Evolutionary conservation across 2,797 vertebrate genomes (phyloP).

Genomic region (Heteromormyrus szaboi): DNA sequence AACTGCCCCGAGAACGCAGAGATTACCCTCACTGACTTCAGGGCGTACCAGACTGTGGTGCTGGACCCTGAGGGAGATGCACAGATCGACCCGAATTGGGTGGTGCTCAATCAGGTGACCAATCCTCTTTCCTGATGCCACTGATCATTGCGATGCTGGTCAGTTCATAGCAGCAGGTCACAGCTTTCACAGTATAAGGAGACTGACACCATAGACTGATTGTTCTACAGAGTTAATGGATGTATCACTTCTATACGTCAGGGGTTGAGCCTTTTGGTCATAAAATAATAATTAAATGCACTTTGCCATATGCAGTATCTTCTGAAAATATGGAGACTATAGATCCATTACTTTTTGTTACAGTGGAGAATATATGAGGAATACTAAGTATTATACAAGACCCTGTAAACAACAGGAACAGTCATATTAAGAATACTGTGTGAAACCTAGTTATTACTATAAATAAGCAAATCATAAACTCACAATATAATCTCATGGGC

Average conservation of each 20-base stretch:
- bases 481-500: neutral
- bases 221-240: neutral
- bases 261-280: neutral
- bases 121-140: neutral
- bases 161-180: neutral
- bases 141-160: neutral
- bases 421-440: neutral
- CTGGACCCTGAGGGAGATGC: constrained; percentile 96
- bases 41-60: constrained; percentile 96
- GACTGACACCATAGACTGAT: neutral
- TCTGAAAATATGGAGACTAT: neutral
- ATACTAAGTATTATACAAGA: neutral
- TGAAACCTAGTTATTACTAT: neutral
- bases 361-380: neutral
- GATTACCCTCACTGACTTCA: constrained; percentile 92
- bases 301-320: neutral
- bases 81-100: constrained; percentile 97
- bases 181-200: neutral
- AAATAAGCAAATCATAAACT: neutral
- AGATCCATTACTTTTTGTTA: neutral
- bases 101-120: constrained; percentile 89
- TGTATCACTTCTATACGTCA: neutral
- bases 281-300: neutral
- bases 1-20: constrained; percentile 96
- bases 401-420: neutral